Evolutionary conservation across 2,888 invertebrate species (phyloP).

Genomic region (Lamellibrachia satsuma): DNA sequence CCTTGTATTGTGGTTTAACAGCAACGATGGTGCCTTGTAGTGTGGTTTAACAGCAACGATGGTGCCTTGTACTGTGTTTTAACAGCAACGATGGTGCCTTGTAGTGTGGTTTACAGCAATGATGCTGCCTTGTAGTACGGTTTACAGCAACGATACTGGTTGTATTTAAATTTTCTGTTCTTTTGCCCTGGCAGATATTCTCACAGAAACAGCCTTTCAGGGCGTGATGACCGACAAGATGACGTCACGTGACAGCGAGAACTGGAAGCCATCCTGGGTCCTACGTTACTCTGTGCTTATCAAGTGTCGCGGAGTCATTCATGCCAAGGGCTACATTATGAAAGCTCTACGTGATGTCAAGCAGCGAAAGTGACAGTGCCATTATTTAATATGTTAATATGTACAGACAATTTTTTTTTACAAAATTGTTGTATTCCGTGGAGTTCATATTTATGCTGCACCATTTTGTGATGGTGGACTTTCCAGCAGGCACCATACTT

Average conservation of each 20-base stretch:
- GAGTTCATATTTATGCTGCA: background rate
- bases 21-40: too few relatives aligned
- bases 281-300: conserved; percentile 88
- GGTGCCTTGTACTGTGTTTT: too few relatives aligned
- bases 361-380: conserved; percentile 22
- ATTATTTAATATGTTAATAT: background rate
- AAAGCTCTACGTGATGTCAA: conserved; percentile 42
- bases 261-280: conserved; percentile 75
- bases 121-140: too few relatives aligned
- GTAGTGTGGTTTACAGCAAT: too few relatives aligned
- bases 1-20: too few relatives aligned
- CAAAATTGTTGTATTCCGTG: background rate
- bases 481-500: background rate
- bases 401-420: background rate
- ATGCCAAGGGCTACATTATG: conserved; percentile 86
- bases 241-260: conserved; percentile 71
- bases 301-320: conserved; percentile 89
- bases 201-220: conserved; percentile 50
- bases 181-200: conserved; percentile 46
- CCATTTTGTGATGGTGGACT: background rate
- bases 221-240: conserved; percentile 66
- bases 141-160: background rate
- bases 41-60: too few relatives aligned
- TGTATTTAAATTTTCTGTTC: background rate
- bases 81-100: too few relatives aligned